A percentile compares a stretch with the other conserved stretches of the same genome.
These are phyloP conservation scores for Pantherophis guttatus DNA, from an alignment of 2,113 vertebrate species.

Conservation along the genomic window DNA sequence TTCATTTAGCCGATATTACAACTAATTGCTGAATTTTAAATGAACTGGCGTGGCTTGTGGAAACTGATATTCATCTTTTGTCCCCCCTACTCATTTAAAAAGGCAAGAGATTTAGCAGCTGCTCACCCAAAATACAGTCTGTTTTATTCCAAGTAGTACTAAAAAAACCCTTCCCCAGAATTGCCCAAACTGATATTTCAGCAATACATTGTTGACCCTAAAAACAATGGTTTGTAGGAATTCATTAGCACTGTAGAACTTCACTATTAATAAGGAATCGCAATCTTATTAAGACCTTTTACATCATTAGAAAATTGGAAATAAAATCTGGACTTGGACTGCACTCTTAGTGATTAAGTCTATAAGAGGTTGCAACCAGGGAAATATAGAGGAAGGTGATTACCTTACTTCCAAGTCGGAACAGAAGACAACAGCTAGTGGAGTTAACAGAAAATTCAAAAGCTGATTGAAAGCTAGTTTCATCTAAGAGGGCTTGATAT, in stretches of 20 bases:
- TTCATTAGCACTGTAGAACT: neutral
- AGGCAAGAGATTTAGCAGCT: neutral
- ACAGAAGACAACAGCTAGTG: no score
- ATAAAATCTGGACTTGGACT: neutral
- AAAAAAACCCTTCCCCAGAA: neutral
- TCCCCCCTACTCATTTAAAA: neutral
- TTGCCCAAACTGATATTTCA: neutral
- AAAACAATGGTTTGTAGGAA: neutral
- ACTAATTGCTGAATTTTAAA: neutral
- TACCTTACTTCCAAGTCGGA: no score
- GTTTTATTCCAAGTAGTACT: neutral
- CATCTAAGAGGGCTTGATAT: no score
- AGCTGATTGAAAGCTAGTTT: no score
- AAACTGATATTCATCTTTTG: neutral
- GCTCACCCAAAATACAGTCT: neutral
- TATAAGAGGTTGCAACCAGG: neutral
- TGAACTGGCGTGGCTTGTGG: neutral
- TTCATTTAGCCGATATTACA: neutral
- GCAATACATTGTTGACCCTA: neutral
- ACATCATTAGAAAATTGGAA: neutral
- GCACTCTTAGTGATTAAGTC: neutral
- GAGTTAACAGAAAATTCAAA: no score
- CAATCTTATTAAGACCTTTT: neutral
- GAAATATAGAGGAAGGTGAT: no score
- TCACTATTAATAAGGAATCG: neutral